Evolutionary conservation across 64 coral and sea anemone genomes (phyloP).

Genomic region (Actinia equina): DNA sequence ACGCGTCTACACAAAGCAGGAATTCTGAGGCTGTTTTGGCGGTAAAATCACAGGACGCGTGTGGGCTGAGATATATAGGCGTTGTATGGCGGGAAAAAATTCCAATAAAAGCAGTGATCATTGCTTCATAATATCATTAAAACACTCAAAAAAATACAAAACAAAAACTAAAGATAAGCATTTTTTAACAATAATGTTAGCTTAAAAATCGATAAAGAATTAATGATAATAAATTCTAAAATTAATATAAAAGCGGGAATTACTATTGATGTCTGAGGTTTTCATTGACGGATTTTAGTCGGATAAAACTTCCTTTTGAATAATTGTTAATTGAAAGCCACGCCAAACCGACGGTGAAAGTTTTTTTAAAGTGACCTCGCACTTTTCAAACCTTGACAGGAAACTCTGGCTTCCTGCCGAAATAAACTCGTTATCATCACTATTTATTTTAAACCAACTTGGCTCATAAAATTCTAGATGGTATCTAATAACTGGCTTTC

Average conservation of each 20-base stretch:
- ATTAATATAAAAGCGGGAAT: neutral
- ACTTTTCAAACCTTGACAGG: neutral
- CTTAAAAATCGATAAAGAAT: neutral
- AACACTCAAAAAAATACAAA: neutral
- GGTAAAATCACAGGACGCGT: conserved; percentile 1
- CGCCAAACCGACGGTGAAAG: neutral
- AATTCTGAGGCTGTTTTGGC: neutral
- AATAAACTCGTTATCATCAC: neutral
- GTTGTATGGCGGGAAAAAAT: conserved; percentile 2
- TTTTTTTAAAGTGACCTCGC: neutral
- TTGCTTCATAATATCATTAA: neutral
- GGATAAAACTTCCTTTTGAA: neutral
- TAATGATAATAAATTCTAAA: neutral
- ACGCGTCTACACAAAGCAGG: neutral
- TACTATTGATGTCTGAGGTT: neutral
- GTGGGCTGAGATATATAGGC: neutral
- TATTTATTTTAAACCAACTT: neutral
- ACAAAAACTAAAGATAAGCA: neutral
- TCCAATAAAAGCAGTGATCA: neutral
- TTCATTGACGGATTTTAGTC: neutral
- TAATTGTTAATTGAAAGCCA: neutral
- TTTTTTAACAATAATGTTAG: neutral
- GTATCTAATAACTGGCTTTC: neutral
- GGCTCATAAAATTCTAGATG: neutral
- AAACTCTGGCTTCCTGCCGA: neutral